Conservation (phyloP, 2,888 invertebrate species). For the Disparrhopalites patrizii region DNA sequence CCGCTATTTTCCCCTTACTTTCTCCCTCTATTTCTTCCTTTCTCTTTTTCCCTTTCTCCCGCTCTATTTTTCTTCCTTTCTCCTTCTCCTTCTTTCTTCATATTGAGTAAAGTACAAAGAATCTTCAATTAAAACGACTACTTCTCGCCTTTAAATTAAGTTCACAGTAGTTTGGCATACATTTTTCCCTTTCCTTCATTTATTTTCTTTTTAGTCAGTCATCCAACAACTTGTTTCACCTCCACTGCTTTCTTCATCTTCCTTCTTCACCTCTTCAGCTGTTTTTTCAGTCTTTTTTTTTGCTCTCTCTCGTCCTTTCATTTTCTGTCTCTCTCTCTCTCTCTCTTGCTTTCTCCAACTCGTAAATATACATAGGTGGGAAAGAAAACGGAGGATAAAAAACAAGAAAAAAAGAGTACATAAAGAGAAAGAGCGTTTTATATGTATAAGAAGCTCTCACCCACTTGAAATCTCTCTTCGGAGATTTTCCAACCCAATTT, state of each 20-base stretch:
- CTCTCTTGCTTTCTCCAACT: not conserved
- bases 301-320: not conserved
- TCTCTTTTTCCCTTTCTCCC: not conserved
- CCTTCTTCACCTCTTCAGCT: not conserved
- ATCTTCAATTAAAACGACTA: too few relatives aligned
- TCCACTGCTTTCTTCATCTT: not conserved
- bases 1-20: not conserved
- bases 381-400: too few relatives aligned
- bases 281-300: not conserved
- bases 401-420: too few relatives aligned
- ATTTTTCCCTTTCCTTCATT: too few relatives aligned
- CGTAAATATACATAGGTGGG: too few relatives aligned
- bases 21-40: too few relatives aligned
- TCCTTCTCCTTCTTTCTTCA: too few relatives aligned
- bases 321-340: not conserved
- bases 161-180: not conserved
- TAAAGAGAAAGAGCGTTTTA: too few relatives aligned
- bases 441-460: too few relatives aligned
- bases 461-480: too few relatives aligned
- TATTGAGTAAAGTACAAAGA: too few relatives aligned
- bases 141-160: not conserved
- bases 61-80: not conserved
- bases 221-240: not conserved
- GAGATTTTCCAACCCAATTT: constrained; percentile 1
- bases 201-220: not conserved